Evolutionary conservation across 1,140 invertebrate species (phyloP).

Genomic region (Tetraneura akinire): DNA sequence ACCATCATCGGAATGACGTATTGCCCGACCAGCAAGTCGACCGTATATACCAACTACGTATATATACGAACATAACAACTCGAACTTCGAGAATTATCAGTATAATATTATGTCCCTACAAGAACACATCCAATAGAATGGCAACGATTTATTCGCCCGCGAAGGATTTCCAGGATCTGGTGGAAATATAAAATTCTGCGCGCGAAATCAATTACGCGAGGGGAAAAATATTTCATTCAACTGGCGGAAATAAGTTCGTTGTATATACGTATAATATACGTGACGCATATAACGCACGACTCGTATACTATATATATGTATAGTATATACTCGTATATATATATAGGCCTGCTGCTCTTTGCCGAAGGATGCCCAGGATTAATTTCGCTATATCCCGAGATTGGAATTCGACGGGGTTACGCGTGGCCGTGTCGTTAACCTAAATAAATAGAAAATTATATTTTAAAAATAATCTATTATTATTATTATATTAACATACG

Average conservation of each 20-base stretch:
- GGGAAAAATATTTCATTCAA: background rate
- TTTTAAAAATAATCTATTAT: no score
- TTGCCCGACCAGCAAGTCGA: constrained; percentile 14
- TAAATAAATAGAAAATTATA: no score
- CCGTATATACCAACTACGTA: no score
- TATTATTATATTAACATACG: no score
- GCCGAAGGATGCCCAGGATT: no score
- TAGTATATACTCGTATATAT: no score
- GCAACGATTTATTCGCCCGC: background rate
- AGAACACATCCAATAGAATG: background rate
- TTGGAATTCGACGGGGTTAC: no score
- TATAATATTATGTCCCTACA: background rate
- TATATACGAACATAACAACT: background rate
- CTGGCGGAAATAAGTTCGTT: background rate
- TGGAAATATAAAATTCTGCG: background rate
- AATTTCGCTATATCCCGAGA: no score
- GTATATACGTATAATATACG: background rate
- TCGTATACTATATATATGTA: no score
- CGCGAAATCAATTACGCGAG: background rate
- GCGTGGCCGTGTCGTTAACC: no score
- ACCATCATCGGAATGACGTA: constrained; percentile 22
- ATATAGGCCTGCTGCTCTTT: no score
- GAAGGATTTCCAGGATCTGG: background rate
- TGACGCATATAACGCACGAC: no score
- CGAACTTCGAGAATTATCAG: background rate